Base-by-base conservation (phyloP, 2,113 vertebrate species). In the Dicrurus megarhynchus region DNA sequence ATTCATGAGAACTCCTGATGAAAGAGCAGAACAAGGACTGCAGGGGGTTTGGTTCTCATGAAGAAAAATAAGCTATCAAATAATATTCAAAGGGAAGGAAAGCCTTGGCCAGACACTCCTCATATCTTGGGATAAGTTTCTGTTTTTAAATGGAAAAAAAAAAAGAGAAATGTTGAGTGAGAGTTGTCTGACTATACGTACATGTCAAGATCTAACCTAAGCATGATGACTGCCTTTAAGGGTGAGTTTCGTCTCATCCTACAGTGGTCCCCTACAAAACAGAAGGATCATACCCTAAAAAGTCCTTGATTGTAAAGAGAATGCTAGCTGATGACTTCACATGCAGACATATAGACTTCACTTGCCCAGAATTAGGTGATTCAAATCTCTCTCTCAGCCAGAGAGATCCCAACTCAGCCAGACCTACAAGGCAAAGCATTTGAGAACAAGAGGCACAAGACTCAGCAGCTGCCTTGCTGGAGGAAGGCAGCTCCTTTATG, bases 401-500 rank as follows among this genome's bases (percentile, higher is more conserved):
- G 15, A 47, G 42, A 65, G n/a, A 56, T 33, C 15, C 28, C n/a
- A 37, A 37, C 17, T 60, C 78, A 81, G 32, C 4, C 41, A 85
- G 41, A 79, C 10, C 28, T 30, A 1, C 1, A 79, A 71, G 17
- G 37, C 22, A 82, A 87, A 77, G 26, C 6, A 56, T 61, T 73
- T 92, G 44, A 79, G 57, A 84, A 60, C 3, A 57, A 30, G 49
- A 80, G 26, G 27, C 2, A 0, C 22, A 63, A 77, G 46, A 26
- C 1, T 1, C 28, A 50, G 33, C 8, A 50, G 18, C 3, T 70
- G 56, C 35, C 47, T 23, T 61, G 6, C 1, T 49, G 27, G n/a
- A 87, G 22, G 42, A 92, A 63, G 49, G 35, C 15, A 68, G 15
- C 15, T 94, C 30, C 21, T 65, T 67, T 69, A 41, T 4, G 11